Conservation (phyloP, 2,888 invertebrate species). For the Limnephilus lunatus region DNA sequence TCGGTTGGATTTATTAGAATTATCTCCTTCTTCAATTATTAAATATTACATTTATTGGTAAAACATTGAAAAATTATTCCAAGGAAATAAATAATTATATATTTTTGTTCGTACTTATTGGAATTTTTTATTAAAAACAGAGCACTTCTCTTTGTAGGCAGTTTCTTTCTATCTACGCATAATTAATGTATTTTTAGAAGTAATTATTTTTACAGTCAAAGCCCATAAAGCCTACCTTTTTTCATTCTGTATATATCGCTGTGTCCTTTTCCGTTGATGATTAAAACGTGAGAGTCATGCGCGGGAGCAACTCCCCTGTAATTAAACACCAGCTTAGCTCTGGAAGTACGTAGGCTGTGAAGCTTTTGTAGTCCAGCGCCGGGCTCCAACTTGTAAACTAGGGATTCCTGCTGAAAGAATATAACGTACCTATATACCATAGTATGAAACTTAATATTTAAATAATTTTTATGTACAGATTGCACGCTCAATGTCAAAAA, state of each 20-base stretch:
- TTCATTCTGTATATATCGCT: conserved; percentile 48
- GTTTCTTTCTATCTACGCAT: background rate
- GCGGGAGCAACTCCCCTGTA: conserved; percentile 22
- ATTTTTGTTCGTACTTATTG: no score
- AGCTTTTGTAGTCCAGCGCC: conserved; percentile 19
- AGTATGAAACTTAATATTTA: background rate
- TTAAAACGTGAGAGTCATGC: conserved; percentile 27
- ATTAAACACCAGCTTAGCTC: conserved; percentile 27
- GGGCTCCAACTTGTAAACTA: conserved; percentile 16
- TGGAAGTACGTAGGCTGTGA: conserved; percentile 40
- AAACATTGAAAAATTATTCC: no score
- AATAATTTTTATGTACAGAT: no score
- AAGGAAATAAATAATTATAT: no score
- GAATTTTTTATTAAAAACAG: background rate
- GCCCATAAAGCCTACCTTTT: conserved; percentile 45
- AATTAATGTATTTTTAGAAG: background rate
- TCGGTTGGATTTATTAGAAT: no score
- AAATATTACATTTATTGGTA: no score
- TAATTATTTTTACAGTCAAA: conserved; percentile 2
- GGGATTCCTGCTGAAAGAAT: background rate
- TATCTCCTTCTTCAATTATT: no score
- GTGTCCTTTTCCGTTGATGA: conserved; percentile 45
- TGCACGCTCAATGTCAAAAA: no score
- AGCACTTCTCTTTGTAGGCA: background rate
- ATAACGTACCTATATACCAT: background rate